Evolutionary conservation across 2,113 vertebrate genomes (phyloP).

Genomic region (Oncorhynchus masou): DNA sequence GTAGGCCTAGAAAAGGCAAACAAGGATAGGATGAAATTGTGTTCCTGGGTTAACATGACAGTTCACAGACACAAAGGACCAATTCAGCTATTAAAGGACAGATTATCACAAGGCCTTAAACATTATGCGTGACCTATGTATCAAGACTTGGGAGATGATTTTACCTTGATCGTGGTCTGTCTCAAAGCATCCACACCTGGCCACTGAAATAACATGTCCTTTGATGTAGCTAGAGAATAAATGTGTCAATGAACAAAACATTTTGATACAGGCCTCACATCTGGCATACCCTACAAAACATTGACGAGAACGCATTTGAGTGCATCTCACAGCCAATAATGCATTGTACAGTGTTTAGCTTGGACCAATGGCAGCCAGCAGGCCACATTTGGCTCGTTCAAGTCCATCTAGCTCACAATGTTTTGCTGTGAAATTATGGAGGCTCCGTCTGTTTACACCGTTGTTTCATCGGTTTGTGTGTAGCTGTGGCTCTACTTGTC

Average conservation of each 20-base stretch:
- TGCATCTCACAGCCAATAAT: background rate
- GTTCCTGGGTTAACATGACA: no score
- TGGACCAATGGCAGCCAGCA: background rate
- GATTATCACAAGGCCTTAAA: background rate
- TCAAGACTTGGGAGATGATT: slow-evolving; percentile 8
- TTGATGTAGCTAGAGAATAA: background rate
- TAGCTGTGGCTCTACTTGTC: slow-evolving; percentile 6
- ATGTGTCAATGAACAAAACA: no score
- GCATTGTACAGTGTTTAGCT: background rate
- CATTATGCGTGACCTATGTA: background rate
- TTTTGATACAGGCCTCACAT: background rate
- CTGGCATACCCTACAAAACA: background rate
- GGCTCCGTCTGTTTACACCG: background rate
- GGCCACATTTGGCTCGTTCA: background rate
- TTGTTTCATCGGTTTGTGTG: slow-evolving; percentile 14
- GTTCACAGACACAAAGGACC: background rate
- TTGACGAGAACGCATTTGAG: background rate
- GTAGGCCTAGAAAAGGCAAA: no score
- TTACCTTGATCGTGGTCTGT: no score
- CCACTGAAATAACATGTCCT: background rate
- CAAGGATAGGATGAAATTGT: no score
- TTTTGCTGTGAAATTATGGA: slow-evolving; percentile 4
- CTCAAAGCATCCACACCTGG: background rate
- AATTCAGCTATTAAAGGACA: background rate
- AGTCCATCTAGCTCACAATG: background rate